Evolutionary conservation across 2,797 vertebrate species (phyloP), one percentile per base, ranked within the genome.

Genomic region (Danio albolineatus): DNA sequence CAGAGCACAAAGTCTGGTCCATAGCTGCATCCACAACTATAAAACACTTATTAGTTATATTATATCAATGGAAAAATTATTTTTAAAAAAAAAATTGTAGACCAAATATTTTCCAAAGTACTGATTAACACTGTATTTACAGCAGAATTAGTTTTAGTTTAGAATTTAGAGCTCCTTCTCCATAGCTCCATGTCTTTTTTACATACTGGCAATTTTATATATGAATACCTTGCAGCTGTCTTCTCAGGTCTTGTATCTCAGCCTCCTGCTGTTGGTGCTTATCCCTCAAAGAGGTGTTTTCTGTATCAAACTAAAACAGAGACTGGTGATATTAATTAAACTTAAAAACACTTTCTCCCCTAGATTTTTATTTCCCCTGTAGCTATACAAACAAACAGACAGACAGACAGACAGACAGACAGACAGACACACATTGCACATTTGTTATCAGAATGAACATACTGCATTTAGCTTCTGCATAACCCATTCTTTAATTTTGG

Each of bases 401-500:
- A 21, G 39, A 61, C 28, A 49, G 14, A 76, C 49, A 54, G 41
- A 71, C 69, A 66, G 46, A 78, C 54, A 81, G 44, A 56, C 49
- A 61, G 39, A 54, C 12, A 46, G 28, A 28, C 13, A 28, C 28
- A 28, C 28, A 28, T 28, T 28, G 28, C 39, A 59, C 46, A 59
- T 56, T 80, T 41, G 51, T 54, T 60, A 57, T 57, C 36, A 66
- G 14, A 6, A 61, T 53, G 6, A 12, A 75, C 79, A 83, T 92
- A 99, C 98, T 96, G 98, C 97, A 48, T 94, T 95, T 83, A 99
- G 89, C 89, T 98, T 99, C 84, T 94, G 89, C 89, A 96, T 97
- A 90, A 99, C 96, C 97, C 98, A 99, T 87, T 99, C 98, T 91
- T 99, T 99, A 89, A 99, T 99, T 89, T 97, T 99, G 53, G 96